Percentiles rank a stretch among this genome's conserved stretches.
These are phyloP conservation scores for Penaeus chinensis DNA, from an alignment of 1,140 invertebrate species.

Conservation along the genomic window DNA sequence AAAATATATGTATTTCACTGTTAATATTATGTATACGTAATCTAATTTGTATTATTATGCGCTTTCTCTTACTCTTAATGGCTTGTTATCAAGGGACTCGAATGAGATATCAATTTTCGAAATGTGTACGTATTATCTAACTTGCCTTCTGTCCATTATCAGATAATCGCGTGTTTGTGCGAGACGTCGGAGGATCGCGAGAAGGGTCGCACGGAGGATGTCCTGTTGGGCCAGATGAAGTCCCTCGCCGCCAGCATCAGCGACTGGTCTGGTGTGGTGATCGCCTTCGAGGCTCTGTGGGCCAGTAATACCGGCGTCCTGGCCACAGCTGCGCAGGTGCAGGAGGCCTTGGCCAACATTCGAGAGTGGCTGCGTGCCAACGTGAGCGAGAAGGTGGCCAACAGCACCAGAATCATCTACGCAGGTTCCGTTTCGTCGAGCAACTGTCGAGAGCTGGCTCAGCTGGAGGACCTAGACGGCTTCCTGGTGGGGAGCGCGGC, in stretches of 20 bases:
- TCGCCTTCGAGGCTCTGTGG: slow-evolving; percentile 50
- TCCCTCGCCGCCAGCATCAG: slow-evolving; percentile 75
- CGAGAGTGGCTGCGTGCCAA: slow-evolving; percentile 87
- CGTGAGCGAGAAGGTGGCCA: slow-evolving; percentile 78
- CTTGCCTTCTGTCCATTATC: background rate
- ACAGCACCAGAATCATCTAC: slow-evolving; percentile 91
- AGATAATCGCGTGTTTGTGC: slow-evolving; percentile 46
- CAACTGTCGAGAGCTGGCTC: slow-evolving; percentile 90
- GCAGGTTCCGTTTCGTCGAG: slow-evolving; percentile 95
- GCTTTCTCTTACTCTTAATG: too few relatives aligned
- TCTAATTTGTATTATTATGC: too few relatives aligned
- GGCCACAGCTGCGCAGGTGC: slow-evolving; percentile 79
- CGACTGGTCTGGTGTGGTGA: slow-evolving; percentile 63
- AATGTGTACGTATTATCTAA: background rate
- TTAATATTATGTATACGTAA: too few relatives aligned
- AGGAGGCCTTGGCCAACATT: slow-evolving; percentile 78
- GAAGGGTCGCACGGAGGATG: slow-evolving; percentile 14
- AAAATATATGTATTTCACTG: too few relatives aligned
- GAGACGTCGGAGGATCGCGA: slow-evolving; percentile 42
- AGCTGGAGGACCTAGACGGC: slow-evolving; percentile 96
- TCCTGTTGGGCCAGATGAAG: slow-evolving; percentile 28
- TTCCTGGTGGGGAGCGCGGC: slow-evolving; percentile 98
- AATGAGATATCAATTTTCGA: background rate
- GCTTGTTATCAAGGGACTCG: background rate
- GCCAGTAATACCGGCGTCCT: slow-evolving; percentile 86